These are phyloP conservation scores for Cataglyphis altisquamis DNA, from an alignment of 2,888 invertebrate species.

Conservation along the genomic window DNA sequence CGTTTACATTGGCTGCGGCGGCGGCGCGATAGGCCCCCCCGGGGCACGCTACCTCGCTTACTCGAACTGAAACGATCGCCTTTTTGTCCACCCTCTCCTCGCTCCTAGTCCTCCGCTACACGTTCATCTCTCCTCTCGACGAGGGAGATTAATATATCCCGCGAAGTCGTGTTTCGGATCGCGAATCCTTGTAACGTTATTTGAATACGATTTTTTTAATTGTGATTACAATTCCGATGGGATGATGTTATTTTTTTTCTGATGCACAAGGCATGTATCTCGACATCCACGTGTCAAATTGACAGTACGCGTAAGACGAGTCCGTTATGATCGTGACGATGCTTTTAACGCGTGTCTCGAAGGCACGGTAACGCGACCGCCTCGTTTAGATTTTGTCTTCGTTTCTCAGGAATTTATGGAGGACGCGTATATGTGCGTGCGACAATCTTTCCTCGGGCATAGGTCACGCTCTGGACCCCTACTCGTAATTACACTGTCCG, in stretches of 20 bases:
- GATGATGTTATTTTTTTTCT: background rate
- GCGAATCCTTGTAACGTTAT: background rate
- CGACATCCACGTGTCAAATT: background rate
- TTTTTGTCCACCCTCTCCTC: slow-evolving; percentile 61
- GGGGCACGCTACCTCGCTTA: slow-evolving; percentile 81
- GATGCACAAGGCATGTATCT: slow-evolving; percentile 12
- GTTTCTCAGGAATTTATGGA: slow-evolving; percentile 61
- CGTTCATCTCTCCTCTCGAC: slow-evolving; percentile 26
- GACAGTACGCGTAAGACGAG: background rate
- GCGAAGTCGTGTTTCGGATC: slow-evolving; percentile 57
- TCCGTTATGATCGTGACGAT: background rate
- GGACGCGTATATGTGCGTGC: slow-evolving; percentile 32
- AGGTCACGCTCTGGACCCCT: background rate
- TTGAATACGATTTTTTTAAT: background rate
- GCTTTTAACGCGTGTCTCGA: slow-evolving; percentile 41
- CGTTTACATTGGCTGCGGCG: slow-evolving; percentile 76
- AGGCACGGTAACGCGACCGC: slow-evolving; percentile 22
- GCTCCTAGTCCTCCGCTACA: slow-evolving; percentile 41
- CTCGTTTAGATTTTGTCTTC: slow-evolving; percentile 62
- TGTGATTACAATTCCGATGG: background rate
- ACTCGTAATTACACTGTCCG: background rate
- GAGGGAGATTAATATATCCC: slow-evolving; percentile 64
- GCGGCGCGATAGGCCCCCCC: slow-evolving; percentile 72
- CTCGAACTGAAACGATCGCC: slow-evolving; percentile 71
- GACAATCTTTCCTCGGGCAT: background rate